phyloP scores from a whole-genome alignment of 2,797 vertebrate genomes.

The Fringilla coelebs region DNA sequence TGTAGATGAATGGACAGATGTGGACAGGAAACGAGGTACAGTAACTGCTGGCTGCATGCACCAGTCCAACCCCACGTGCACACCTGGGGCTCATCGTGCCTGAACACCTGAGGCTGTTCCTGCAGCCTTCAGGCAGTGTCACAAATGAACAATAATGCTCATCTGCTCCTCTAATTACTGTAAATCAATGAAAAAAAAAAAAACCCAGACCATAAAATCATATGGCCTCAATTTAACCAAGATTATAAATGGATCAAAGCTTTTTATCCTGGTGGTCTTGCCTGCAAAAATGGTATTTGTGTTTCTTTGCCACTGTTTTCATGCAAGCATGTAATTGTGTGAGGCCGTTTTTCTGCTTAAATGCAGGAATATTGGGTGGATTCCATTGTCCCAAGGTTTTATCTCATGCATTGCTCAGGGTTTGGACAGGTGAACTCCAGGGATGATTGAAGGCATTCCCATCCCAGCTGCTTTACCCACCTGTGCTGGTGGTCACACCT shows the following conservation, averaged over 20 bases:
- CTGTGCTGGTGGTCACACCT: background rate
- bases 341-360: background rate
- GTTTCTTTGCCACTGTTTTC: background rate
- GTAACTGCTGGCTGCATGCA: slow-evolving; percentile 76
- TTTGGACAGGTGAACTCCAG: background rate
- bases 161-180: background rate
- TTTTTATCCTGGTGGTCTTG: background rate
- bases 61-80: slow-evolving; percentile 36
- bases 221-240: background rate
- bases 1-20: slow-evolving; percentile 95
- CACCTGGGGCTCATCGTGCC: slow-evolving; percentile 30
- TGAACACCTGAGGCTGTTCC: background rate
- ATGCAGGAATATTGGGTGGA: background rate
- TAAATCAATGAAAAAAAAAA: background rate
- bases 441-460: background rate
- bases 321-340: slow-evolving; percentile 1
- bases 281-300: background rate
- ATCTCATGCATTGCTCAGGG: background rate
- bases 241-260: background rate
- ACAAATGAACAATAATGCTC: background rate
- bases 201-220: background rate
- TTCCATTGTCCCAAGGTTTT: background rate
- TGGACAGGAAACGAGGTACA: slow-evolving; percentile 94
- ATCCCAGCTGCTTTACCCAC: background rate
- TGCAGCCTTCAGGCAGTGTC: slow-evolving; percentile 9